A percentile compares a stretch with the other conserved stretches of the same genome.
phyloP scores from a whole-genome alignment of 2,797 vertebrate genomes.

The Siniperca scherzeri region DNA sequence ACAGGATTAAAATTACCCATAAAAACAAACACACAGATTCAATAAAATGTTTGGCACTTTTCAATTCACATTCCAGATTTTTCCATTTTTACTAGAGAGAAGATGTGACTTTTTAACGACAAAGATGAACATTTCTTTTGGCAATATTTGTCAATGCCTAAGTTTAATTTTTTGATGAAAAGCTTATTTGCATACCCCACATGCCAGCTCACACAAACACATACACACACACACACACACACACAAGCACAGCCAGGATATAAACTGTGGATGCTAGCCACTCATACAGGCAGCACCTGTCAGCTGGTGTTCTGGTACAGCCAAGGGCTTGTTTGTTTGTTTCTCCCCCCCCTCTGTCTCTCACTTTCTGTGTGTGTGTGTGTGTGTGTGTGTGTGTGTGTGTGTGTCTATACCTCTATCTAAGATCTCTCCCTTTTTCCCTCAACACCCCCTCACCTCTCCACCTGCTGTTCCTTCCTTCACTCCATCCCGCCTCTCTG shows the following conservation, averaged over 20 bases:
- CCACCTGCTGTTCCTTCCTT: constrained; percentile 68
- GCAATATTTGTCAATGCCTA: not conserved
- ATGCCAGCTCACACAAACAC: constrained; percentile 13
- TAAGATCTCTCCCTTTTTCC: constrained; percentile 50
- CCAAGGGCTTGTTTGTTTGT: constrained; percentile 77
- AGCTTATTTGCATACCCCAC: constrained; percentile 41
- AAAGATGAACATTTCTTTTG: not conserved
- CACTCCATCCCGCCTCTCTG: constrained; percentile 44
- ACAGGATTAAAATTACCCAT: not conserved
- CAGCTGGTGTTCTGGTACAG: constrained; percentile 82
- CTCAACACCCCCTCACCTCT: constrained; percentile 70
- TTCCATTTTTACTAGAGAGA: not conserved
- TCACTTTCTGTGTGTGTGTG: not conserved
- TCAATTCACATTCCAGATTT: not conserved
- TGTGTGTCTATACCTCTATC: constrained; percentile 30
- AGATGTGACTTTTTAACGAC: not conserved
- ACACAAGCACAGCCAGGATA: constrained; percentile 48
- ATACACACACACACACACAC: constrained; percentile 33
- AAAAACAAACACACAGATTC: not conserved
- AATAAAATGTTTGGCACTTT: not conserved
- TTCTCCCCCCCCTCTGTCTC: constrained; percentile 22
- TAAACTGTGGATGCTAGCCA: constrained; percentile 70
- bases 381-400: constrained; percentile 5
- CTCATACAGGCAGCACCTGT: constrained; percentile 82
- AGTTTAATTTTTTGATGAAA: constrained; percentile 17